Conservation (phyloP, 2,888 invertebrate genomes). For the Chrysotoxum bicinctum region DNA sequence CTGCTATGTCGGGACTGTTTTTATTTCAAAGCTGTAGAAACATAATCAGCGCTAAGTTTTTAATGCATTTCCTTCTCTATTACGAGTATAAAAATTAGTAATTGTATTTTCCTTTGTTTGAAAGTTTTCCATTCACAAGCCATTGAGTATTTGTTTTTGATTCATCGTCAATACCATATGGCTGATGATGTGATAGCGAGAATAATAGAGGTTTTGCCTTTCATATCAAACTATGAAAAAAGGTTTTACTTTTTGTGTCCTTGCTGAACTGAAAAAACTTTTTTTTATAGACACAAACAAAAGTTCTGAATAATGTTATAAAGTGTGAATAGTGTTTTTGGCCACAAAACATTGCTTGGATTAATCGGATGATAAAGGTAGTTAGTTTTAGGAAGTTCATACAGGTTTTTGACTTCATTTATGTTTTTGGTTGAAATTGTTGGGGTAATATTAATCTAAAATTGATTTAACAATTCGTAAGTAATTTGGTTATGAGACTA, state of each 20-base stretch:
- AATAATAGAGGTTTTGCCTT: background rate
- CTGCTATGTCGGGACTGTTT: background rate
- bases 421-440: too few species aligned
- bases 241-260: conserved; percentile 2
- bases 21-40: background rate
- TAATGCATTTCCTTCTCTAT: conserved; percentile 18
- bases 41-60: background rate
- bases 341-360: background rate
- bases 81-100: background rate
- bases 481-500: too few species aligned
- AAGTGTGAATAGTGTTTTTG: background rate
- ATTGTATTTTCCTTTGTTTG: background rate
- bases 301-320: too few species aligned
- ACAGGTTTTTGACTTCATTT: too few species aligned
- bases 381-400: too few species aligned
- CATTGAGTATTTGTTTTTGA: background rate
- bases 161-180: background rate
- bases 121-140: background rate
- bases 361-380: too few species aligned
- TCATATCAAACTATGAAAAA: background rate
- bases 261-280: background rate
- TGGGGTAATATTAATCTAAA: too few species aligned
- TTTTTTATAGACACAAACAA: background rate
- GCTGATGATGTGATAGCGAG: background rate
- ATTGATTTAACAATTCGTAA: too few species aligned